Percentiles rank a stretch among this genome's conserved stretches.
phyloP scores from a whole-genome alignment of 2,888 invertebrate genomes.

The Microctonus aethiopoides region DNA sequence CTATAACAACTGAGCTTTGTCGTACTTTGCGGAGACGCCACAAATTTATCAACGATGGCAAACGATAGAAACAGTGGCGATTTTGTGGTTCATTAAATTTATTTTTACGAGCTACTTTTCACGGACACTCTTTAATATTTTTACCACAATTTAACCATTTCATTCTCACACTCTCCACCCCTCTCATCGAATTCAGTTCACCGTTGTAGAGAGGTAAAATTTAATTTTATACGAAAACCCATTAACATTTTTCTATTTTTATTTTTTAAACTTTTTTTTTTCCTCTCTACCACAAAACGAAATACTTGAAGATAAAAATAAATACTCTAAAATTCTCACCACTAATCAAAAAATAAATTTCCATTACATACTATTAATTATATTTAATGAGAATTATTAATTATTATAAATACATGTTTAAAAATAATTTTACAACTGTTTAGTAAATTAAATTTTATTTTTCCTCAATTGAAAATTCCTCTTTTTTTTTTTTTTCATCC shows the following conservation, averaged over 20 bases:
- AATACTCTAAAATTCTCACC: not conserved
- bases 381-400: not conserved
- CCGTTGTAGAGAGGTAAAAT: not conserved
- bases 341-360: not conserved
- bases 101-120: slow-evolving; percentile 15
- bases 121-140: slow-evolving; percentile 17
- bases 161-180: not conserved
- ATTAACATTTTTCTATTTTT: no score
- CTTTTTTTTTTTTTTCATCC: not conserved
- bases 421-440: not conserved
- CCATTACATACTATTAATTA: not conserved
- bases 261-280: no score
- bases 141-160: slow-evolving; percentile 14
- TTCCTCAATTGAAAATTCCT: not conserved
- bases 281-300: no score
- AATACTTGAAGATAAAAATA: not conserved
- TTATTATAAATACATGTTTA: not conserved
- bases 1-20: not conserved
- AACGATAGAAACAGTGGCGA: slow-evolving; percentile 2
- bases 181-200: not conserved
- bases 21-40: not conserved
- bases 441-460: not conserved
- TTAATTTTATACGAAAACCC: not conserved
- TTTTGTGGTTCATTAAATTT: slow-evolving; percentile 22
- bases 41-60: slow-evolving; percentile 11